These are phyloP conservation scores for Myotis findleyi DNA, from an alignment of 2,797 vertebrate species.

Conservation along the genomic window DNA sequence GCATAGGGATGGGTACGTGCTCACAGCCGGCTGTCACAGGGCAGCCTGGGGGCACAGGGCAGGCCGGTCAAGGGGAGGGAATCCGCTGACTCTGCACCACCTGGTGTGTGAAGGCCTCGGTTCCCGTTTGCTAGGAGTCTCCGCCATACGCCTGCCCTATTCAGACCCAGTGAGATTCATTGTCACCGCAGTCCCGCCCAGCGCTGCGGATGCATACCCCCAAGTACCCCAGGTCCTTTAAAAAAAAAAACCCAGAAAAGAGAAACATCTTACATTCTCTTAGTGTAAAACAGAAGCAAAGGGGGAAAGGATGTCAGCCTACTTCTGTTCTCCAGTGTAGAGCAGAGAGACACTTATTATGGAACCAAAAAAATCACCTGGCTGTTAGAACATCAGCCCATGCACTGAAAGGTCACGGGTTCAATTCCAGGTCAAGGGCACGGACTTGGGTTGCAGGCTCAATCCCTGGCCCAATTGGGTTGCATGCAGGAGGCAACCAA, in stretches of 20 bases:
- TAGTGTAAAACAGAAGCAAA: not conserved
- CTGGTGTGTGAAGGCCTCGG: not conserved
- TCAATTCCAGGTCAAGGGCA: not conserved
- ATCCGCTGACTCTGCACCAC: not conserved
- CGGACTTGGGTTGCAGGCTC: not conserved
- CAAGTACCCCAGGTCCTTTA: not conserved
- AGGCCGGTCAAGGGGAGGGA: not conserved
- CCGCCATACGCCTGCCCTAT: not conserved
- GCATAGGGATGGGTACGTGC: not conserved
- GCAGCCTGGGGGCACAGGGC: not conserved
- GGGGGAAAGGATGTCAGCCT: not conserved
- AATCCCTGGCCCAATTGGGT: not conserved
- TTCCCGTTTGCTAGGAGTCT: not conserved
- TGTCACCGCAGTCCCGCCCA: not conserved
- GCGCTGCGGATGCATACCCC: not conserved
- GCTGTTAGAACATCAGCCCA: not conserved
- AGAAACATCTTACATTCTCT: slow-evolving; percentile 1
- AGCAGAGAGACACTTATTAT: not conserved
- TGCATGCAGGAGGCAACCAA: not conserved
- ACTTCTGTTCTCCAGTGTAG: not conserved
- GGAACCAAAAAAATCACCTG: not conserved
- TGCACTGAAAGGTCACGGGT: not conserved
- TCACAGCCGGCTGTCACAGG: not conserved
- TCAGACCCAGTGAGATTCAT: not conserved
- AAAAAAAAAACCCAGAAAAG: not conserved